Percentiles rank a stretch among this genome's conserved stretches.
These are phyloP conservation scores for Carcharodon carcharias DNA, from an alignment of 2,797 vertebrate genomes.

Conservation along the genomic window DNA sequence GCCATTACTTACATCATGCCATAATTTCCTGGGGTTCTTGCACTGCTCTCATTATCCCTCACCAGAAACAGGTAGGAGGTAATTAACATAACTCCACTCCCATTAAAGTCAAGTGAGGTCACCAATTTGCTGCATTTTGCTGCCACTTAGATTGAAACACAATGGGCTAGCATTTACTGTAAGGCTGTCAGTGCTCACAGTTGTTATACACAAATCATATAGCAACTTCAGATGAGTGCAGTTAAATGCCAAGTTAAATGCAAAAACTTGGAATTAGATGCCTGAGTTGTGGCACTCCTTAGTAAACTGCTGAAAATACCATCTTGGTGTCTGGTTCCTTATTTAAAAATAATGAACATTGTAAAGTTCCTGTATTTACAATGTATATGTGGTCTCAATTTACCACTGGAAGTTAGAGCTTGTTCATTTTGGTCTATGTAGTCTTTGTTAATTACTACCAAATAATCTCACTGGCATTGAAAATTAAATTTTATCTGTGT, in stretches of 20 bases:
- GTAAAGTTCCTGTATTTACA: background rate
- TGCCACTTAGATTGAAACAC: background rate
- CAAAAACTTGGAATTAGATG: background rate
- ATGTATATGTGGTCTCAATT: background rate
- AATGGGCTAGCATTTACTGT: background rate
- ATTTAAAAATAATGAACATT: background rate
- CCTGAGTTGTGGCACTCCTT: background rate
- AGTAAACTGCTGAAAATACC: background rate
- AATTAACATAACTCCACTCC: background rate
- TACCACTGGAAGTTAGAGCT: background rate
- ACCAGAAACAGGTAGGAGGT: background rate
- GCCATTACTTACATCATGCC: background rate
- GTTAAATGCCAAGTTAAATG: background rate
- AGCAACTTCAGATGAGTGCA: background rate
- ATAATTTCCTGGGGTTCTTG: background rate
- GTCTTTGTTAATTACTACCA: background rate
- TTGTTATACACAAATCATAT: background rate
- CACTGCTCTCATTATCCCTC: background rate
- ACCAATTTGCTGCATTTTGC: background rate
- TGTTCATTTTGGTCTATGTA: background rate
- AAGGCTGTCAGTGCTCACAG: background rate
- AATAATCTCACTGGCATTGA: background rate
- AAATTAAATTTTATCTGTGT: background rate
- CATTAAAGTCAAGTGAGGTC: background rate
- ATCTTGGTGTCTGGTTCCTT: background rate